Evolutionary conservation across 2,888 invertebrate genomes (phyloP), one percentile per base, ranked within the genome.

Genomic region (Quadroppia sp.): DNA sequence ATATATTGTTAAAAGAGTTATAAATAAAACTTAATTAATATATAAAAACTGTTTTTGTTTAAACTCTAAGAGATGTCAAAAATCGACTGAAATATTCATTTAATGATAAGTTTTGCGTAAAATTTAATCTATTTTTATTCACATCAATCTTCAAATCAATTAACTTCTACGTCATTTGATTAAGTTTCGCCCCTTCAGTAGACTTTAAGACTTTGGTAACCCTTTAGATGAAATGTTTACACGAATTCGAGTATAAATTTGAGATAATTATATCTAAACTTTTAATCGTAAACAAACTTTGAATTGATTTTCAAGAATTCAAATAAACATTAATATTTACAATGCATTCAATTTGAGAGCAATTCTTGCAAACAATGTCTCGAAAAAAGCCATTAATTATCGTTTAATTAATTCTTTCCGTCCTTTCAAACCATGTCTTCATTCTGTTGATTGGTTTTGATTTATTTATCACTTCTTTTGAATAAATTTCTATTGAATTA

Each of bases 381-480:
- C 25, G 20, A n/a, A 50, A 50, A 20, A n/a, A 45, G 45, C n/a
- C n/a, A 20, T 20, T 50, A 50, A 20, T n/a, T 3, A 20, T 50
- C 20, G 15, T 50, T 50, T 50, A n/a, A 50, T 50, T 50, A 50
- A 50, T 50, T 50, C 15, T 50, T 50, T 50, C 50, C 50, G n/a
- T 50, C 20, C 20, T 50, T 50, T 50, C 50, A 4, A 45, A 17
- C n/a, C 45, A 40, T 45, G 15, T 20, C 9, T 50, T 4, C n/a
- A 20, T 23, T 13, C n/a, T 50, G 20, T n/a, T 20, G 6, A 20
- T 3, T 20, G 6, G 13, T 45, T n/a, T 50, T 50, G 20, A 20
- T n/a, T 15, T 48, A 15, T 48, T 50, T 50, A 20, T 50, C 20
- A 9, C 2, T 50, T 50, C n/a, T n/a, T 50, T 50, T 50, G 3